Evolutionary conservation across 37 sponge, comb jelly and placozoan genomes (phyloP).

Genomic region (Halisarca cf. caerulea): DNA sequence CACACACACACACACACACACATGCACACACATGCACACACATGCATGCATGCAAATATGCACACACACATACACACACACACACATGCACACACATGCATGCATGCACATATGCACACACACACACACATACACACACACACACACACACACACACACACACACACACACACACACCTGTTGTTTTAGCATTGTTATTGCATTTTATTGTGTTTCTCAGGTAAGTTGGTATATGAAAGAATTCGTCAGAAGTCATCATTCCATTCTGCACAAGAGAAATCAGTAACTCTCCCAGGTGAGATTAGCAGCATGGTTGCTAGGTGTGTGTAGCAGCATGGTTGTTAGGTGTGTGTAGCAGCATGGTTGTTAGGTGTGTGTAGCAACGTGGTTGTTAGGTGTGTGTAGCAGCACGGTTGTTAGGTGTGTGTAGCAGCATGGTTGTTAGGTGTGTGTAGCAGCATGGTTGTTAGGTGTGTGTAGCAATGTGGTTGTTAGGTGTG

Average conservation of each 20-base stretch:
- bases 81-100: background rate
- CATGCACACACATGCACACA: background rate
- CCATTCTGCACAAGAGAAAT: conserved; percentile 43
- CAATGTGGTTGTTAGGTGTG: too few relatives aligned
- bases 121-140: background rate
- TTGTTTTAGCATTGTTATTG: too few relatives aligned
- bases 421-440: too few relatives aligned
- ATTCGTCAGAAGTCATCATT: conserved; percentile 81
- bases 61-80: background rate
- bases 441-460: too few relatives aligned
- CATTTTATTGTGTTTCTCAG: conserved; percentile 45
- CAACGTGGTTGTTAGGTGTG: too few relatives aligned
- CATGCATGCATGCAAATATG: background rate
- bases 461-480: too few relatives aligned
- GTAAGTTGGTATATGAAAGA: conserved; percentile 86
- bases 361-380: too few relatives aligned
- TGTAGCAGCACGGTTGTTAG: too few relatives aligned
- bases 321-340: too few relatives aligned
- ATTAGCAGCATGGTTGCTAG: too few relatives aligned
- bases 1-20: background rate
- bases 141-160: background rate
- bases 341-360: too few relatives aligned
- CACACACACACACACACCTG: background rate
- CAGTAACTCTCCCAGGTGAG: conserved; percentile 71
- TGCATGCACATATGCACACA: background rate